These are phyloP conservation scores for Atta colombica DNA, from an alignment of 1,140 invertebrate genomes.

Conservation along the genomic window DNA sequence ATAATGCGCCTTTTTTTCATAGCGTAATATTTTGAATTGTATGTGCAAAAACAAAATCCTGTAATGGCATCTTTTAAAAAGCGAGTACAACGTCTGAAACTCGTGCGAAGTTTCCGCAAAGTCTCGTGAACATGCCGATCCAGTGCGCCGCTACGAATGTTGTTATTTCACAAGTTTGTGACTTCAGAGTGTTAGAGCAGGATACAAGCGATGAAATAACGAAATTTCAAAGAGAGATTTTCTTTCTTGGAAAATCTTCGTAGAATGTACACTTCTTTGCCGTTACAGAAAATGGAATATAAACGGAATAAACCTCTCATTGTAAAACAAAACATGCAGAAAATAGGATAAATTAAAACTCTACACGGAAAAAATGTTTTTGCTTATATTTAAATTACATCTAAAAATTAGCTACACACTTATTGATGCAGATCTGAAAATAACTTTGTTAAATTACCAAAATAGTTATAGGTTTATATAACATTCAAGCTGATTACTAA, in stretches of 20 bases:
- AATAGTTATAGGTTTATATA: too few relatives aligned
- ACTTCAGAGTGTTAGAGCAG: conserved; percentile 48
- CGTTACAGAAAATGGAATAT: conserved; percentile 44
- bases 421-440: too few relatives aligned
- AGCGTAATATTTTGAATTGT: conserved; percentile 24
- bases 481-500: too few relatives aligned
- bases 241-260: conserved; percentile 35
- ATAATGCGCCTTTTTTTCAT: neutral
- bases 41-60: conserved; percentile 2
- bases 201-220: conserved; percentile 47
- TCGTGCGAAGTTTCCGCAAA: conserved; percentile 48
- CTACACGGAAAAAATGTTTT: too few relatives aligned
- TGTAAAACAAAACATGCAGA: neutral
- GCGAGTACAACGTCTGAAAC: conserved; percentile 34
- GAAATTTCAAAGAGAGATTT: conserved; percentile 59
- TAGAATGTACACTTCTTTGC: neutral
- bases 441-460: too few relatives aligned
- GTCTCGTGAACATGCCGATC: conserved; percentile 50
- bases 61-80: conserved; percentile 56
- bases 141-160: conserved; percentile 43
- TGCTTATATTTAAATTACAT: too few relatives aligned
- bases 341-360: neutral
- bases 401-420: too few relatives aligned
- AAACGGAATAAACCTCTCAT: conserved; percentile 44
- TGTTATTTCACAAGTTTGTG: conserved; percentile 62